A percentile compares a stretch with the other conserved stretches of the same genome.
These are phyloP conservation scores for Thecophora atra DNA, from an alignment of 2,888 invertebrate species.

Conservation along the genomic window DNA sequence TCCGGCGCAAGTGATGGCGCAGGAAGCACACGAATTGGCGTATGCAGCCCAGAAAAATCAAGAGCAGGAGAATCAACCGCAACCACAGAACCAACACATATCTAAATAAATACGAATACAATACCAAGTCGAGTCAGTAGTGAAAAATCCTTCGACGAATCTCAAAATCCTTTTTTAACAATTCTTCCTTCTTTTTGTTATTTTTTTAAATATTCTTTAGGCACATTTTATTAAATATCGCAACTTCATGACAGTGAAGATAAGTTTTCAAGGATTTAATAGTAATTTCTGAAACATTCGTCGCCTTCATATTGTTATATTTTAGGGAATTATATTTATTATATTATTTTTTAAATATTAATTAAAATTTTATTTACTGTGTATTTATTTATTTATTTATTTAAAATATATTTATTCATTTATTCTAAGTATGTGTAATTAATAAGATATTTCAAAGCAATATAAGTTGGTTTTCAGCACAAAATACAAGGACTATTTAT, in stretches of 20 bases:
- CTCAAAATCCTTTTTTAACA: too few species aligned
- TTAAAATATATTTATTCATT: conserved; percentile 43
- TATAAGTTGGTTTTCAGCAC: neutral
- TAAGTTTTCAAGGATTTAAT: too few species aligned
- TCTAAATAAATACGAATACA: neutral
- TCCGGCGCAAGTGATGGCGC: conserved; percentile 61
- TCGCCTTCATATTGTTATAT: neutral
- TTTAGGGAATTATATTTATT: conserved; percentile 12
- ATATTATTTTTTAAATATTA: conserved; percentile 23
- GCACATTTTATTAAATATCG: too few species aligned
- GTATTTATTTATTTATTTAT: conserved; percentile 41
- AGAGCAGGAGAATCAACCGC: neutral
- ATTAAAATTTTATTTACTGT: conserved; percentile 33
- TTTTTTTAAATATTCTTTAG: too few species aligned
- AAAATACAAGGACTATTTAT: conserved; percentile 37
- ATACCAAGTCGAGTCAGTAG: too few species aligned
- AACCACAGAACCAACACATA: neutral
- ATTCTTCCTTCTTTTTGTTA: too few species aligned
- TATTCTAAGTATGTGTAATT: too few species aligned
- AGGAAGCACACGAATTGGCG: conserved; percentile 71
- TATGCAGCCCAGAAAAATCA: conserved; percentile 70
- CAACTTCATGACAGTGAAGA: too few species aligned
- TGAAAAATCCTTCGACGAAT: too few species aligned
- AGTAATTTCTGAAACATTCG: too few species aligned
- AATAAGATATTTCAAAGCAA: conserved; percentile 10